Conservation (phyloP, 2,888 invertebrate species). For the Calameuta idolon region DNA sequence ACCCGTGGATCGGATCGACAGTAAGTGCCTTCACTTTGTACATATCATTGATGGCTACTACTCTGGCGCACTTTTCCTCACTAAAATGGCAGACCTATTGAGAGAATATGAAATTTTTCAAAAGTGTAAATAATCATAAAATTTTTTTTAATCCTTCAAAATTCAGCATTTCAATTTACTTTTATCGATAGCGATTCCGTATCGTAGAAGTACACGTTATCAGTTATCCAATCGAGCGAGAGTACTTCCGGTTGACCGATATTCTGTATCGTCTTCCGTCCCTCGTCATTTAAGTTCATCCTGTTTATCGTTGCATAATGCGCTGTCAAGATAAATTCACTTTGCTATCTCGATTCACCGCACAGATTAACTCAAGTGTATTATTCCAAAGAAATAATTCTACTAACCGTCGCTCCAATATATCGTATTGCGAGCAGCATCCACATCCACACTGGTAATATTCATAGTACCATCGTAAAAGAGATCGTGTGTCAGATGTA, state of each 20-base stretch:
- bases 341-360: neutral
- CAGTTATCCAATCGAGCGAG: slow-evolving; percentile 80
- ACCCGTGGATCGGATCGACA: slow-evolving; percentile 73
- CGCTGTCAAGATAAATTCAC: slow-evolving; percentile 41
- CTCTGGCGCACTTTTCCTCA: slow-evolving; percentile 69
- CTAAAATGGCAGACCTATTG: slow-evolving; percentile 71
- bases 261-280: slow-evolving; percentile 60
- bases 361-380: neutral
- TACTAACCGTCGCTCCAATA: slow-evolving; percentile 68
- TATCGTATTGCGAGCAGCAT: slow-evolving; percentile 63
- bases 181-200: slow-evolving; percentile 51
- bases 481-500: neutral
- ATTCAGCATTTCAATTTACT: slow-evolving; percentile 26
- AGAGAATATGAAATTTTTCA: neutral
- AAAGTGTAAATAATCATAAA: neutral
- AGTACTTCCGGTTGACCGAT: slow-evolving; percentile 71
- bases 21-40: slow-evolving; percentile 72
- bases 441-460: slow-evolving; percentile 71
- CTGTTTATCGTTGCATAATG: slow-evolving; percentile 48
- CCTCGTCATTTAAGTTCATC: slow-evolving; percentile 59
- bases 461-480: neutral
- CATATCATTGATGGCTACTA: slow-evolving; percentile 70
- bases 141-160: slow-evolving; percentile 1
- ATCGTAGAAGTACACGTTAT: slow-evolving; percentile 78
- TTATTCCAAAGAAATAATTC: neutral